Evolutionary conservation across 2,797 vertebrate genomes (phyloP).

Genomic region (Apodemus agrarius): DNA sequence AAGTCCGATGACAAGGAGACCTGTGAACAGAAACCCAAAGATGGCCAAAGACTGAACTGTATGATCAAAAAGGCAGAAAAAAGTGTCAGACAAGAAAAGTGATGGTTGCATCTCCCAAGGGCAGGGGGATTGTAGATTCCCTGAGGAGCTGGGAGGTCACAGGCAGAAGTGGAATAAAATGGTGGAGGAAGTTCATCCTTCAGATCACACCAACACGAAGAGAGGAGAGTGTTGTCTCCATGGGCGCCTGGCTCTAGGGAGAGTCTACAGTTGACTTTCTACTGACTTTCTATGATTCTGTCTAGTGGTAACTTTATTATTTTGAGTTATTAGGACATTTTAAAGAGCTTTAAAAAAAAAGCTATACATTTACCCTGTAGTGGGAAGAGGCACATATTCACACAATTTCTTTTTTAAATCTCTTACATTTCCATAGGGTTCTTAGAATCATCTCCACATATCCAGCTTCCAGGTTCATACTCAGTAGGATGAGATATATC

Average conservation of each 20-base stretch:
- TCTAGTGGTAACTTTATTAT: constrained; percentile 21
- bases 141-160: neutral
- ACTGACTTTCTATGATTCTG: neutral
- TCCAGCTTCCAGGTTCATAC: neutral
- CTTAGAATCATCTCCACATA: neutral
- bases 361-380: neutral
- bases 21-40: neutral
- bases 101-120: neutral
- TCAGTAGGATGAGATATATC: neutral
- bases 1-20: neutral
- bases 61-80: neutral
- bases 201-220: neutral
- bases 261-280: neutral
- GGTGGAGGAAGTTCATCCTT: neutral
- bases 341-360: neutral
- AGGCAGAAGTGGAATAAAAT: neutral
- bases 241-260: neutral
- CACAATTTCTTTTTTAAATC: neutral
- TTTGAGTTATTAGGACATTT: neutral
- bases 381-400: neutral
- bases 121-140: neutral
- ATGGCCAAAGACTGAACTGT: neutral
- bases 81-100: neutral
- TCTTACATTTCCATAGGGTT: neutral
- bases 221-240: neutral